These are phyloP conservation scores for Mya arenaria DNA, from an alignment of 1,140 invertebrate species.

Conservation along the genomic window DNA sequence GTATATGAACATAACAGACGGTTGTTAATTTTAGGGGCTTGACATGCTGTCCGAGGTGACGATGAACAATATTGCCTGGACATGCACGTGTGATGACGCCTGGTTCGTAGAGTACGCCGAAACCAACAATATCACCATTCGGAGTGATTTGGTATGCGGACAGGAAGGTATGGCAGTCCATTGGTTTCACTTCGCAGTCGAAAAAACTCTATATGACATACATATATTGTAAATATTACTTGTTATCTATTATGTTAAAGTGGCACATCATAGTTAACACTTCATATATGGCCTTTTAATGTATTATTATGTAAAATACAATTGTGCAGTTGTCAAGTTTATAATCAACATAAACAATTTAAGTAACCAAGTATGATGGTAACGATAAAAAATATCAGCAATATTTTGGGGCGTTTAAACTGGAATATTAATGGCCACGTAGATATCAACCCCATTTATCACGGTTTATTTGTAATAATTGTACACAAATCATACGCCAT, in stretches of 20 bases:
- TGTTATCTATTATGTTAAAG: background rate
- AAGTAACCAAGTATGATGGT: too few relatives aligned
- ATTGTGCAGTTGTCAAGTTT: too few relatives aligned
- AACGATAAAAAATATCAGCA: too few relatives aligned
- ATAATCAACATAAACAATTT: too few relatives aligned
- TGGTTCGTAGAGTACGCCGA: constrained; percentile 19
- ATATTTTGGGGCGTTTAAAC: too few relatives aligned
- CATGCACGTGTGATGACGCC: constrained; percentile 7
- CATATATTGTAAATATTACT: background rate
- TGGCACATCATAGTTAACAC: background rate
- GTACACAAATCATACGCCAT: too few relatives aligned
- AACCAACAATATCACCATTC: constrained; percentile 6
- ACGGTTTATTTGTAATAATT: too few relatives aligned
- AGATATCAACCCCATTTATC: too few relatives aligned
- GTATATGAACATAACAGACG: too few relatives aligned
- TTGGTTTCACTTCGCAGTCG: background rate
- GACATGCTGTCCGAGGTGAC: constrained; percentile 9
- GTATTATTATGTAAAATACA: too few relatives aligned
- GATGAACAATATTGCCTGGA: constrained; percentile 29
- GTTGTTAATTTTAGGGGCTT: background rate
- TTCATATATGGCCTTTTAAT: too few relatives aligned
- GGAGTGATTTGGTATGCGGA: constrained; percentile 16
- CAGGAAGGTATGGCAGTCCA: background rate
- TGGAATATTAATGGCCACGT: too few relatives aligned
- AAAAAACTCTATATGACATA: background rate